Base-by-base conservation (phyloP, 2,888 invertebrate genomes). In the Cactoblastis cactorum region DNA sequence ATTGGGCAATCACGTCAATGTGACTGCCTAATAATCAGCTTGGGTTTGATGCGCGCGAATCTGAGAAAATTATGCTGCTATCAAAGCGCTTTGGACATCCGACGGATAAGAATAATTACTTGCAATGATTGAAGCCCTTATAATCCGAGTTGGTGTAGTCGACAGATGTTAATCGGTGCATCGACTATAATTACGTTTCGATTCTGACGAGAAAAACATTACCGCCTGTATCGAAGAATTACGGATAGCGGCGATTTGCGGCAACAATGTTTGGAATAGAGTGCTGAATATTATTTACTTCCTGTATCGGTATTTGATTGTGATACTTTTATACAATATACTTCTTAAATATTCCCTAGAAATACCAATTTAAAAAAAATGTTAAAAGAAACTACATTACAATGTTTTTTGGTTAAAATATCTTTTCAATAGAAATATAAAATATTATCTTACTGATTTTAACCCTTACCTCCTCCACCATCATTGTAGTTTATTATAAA, bases 21-120 rank as follows among this genome's bases (percentile, higher is more conserved):
- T 84, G 86, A 83, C 80, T 84, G 77, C 78, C 77, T 87, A 88
- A 88, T 88, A 81, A 78, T 77, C 75, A 84, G 85, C 77, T 83
- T 72, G 70, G 71, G 78, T 81, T 86, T 80, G 83, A 87, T 86
- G 85, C 80, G 79, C 70, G 83, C 77, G 84, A 84, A 84, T 86
- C 86, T 82, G 88, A 83, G 87, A 85, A 87, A 88, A 89, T 89
- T 86, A 83, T 85, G 74, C 77, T 72, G 15, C 47, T 37, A 41
- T 41, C 49, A 77, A 71, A 71, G 71, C 74, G 75, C 83, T 84
- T 83, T 84, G 83, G 83, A 80, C 82, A 78, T 80, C 88, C 85
- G 87, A 84, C 88, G 87, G 88, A 88, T 88, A 88, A 85, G 84
- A 88, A 88, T 88, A 88, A 89, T 89, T 89, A 88, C 84, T 86